A percentile compares a stretch with the other conserved stretches of the same genome.
Conservation (phyloP, 2,888 invertebrate genomes). For the Ecliptopera silaceata region DNA sequence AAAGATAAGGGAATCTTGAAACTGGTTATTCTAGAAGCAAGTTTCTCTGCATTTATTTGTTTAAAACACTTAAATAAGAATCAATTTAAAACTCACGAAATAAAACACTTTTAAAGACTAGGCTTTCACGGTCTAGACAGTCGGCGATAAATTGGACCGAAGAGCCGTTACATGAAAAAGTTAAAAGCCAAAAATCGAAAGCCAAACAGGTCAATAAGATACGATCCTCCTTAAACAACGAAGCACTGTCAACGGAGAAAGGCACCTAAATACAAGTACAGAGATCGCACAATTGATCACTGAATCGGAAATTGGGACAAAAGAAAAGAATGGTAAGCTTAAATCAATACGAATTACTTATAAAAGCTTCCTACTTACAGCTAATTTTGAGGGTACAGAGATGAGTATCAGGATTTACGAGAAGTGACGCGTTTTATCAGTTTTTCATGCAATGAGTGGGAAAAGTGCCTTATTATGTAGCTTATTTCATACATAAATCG, state of each 20-base stretch:
- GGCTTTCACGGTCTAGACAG: slow-evolving; percentile 18
- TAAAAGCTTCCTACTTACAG: slow-evolving; percentile 50
- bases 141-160: slow-evolving; percentile 48
- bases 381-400: slow-evolving; percentile 30
- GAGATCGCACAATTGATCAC: slow-evolving; percentile 50
- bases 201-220: slow-evolving; percentile 56
- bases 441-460: neutral
- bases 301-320: slow-evolving; percentile 46
- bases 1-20: neutral
- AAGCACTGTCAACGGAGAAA: slow-evolving; percentile 49
- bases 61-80: neutral
- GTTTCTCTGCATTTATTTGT: neutral
- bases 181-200: slow-evolving; percentile 55
- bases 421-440: neutral
- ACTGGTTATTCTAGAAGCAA: neutral
- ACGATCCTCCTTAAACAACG: slow-evolving; percentile 54
- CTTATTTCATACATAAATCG: slow-evolving; percentile 37
- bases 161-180: slow-evolving; percentile 60
- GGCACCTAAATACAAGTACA: slow-evolving; percentile 50
- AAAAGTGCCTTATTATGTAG: neutral
- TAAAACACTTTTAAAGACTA: slow-evolving; percentile 20
- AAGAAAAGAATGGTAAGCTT: slow-evolving; percentile 43
- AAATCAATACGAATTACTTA: slow-evolving; percentile 47
- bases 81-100: neutral
- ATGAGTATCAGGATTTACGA: slow-evolving; percentile 23